Conservation (phyloP, 2,797 vertebrate species). For the Lepus townsendii region DNA sequence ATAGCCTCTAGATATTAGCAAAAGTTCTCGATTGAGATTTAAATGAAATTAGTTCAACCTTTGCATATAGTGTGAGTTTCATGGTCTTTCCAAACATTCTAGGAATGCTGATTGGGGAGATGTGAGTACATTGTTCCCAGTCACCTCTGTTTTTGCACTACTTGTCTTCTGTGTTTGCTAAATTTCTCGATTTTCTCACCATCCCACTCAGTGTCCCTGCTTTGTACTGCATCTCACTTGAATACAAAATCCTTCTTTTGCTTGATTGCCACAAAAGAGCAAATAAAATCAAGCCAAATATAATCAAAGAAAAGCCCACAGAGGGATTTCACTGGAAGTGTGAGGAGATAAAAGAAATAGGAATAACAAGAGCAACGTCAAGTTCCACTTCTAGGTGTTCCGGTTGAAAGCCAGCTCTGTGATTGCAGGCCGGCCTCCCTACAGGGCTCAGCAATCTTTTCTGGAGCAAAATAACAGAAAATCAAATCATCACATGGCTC, state of each 20-base stretch:
- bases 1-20: background rate
- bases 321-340: background rate
- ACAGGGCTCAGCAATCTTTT: background rate
- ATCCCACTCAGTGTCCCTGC: background rate
- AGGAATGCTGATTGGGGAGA: background rate
- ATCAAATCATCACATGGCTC: background rate
- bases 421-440: background rate
- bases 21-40: background rate
- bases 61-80: background rate
- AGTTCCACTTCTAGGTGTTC: background rate
- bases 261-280: slow-evolving; percentile 43
- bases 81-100: background rate
- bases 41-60: background rate
- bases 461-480: slow-evolving; percentile 14
- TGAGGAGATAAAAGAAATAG: background rate
- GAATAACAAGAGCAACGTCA: background rate
- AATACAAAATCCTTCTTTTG: background rate
- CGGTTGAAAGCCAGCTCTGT: background rate
- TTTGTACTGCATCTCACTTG: background rate
- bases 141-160: slow-evolving; percentile 57
- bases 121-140: background rate
- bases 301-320: background rate
- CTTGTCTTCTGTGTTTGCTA: slow-evolving; percentile 52
- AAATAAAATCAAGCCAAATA: slow-evolving; percentile 51
- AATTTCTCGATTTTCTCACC: slow-evolving; percentile 65